phyloP scores from a whole-genome alignment of 2,113 vertebrate species.

The Nothoprocta pentlandii region DNA sequence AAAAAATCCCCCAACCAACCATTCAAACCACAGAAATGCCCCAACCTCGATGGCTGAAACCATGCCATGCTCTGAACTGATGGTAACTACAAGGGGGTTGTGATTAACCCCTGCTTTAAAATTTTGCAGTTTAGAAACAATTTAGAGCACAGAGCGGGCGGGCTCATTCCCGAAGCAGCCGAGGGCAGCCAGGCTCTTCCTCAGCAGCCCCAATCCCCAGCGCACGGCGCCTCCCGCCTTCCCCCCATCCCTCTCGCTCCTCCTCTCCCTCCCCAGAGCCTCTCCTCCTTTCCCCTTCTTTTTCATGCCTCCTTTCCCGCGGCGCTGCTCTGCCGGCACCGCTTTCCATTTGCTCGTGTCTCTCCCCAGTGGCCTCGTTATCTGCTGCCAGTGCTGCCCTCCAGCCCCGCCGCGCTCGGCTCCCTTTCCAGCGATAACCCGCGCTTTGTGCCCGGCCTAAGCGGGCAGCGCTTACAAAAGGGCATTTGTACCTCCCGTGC shows the following conservation, averaged over 20 bases:
- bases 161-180: neutral
- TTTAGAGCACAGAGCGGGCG: too few relatives aligned
- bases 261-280: neutral
- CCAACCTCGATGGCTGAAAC: neutral
- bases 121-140: neutral
- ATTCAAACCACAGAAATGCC: too few relatives aligned
- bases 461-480: conserved; percentile 36
- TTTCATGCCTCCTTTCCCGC: neutral
- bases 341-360: neutral
- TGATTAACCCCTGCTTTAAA: neutral
- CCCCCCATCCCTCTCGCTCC: neutral
- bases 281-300: neutral
- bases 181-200: neutral
- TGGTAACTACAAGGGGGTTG: neutral
- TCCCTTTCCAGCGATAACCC: neutral
- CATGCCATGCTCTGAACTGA: accelerated
- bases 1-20: neutral
- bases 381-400: conserved; percentile 7
- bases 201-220: neutral
- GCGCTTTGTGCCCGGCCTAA: conserved; percentile 45
- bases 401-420: neutral
- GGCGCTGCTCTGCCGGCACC: neutral
- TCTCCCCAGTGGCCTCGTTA: conserved; percentile 63
- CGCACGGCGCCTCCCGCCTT: accelerated
- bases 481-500: conserved; percentile 19